These are phyloP conservation scores for Trisateles emortualis DNA, from an alignment of 2,888 invertebrate species.

Conservation along the genomic window DNA sequence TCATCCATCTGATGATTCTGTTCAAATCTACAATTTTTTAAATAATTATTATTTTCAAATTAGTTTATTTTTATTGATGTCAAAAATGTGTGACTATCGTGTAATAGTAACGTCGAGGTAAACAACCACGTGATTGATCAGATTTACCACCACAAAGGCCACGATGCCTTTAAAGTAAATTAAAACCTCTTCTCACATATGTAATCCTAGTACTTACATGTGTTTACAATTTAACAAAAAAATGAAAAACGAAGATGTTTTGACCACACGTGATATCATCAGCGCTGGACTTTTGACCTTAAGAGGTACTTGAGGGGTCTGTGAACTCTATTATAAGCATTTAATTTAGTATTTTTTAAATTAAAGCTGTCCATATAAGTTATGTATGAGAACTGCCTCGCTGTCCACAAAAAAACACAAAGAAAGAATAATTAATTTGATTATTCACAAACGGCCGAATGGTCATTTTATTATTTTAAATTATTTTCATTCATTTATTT, in stretches of 20 bases:
- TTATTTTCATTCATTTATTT: no score
- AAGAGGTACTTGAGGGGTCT: constrained; percentile 17
- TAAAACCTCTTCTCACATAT: not conserved
- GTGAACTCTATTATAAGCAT: constrained; percentile 22
- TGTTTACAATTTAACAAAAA: constrained; percentile 8
- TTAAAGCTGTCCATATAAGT: not conserved
- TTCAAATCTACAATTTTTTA: no score
- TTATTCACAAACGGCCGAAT: no score
- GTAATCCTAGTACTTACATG: not conserved
- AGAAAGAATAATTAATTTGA: not conserved
- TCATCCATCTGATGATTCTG: no score
- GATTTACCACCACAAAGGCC: no score
- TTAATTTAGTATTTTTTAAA: not conserved
- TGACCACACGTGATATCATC: constrained; percentile 1
- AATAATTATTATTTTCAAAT: no score
- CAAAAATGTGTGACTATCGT: no score
- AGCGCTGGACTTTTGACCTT: constrained; percentile 28
- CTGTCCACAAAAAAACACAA: not conserved
- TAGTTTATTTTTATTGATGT: no score
- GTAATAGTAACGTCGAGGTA: no score
- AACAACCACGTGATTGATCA: not conserved
- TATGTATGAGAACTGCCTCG: not conserved
- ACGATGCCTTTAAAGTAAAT: not conserved
- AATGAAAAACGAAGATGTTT: not conserved
- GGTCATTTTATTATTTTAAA: no score